A percentile compares a stretch with the other conserved stretches of the same genome.
These are phyloP conservation scores for Micrastur ruficollis DNA, from an alignment of 2,797 vertebrate species.

Conservation along the genomic window DNA sequence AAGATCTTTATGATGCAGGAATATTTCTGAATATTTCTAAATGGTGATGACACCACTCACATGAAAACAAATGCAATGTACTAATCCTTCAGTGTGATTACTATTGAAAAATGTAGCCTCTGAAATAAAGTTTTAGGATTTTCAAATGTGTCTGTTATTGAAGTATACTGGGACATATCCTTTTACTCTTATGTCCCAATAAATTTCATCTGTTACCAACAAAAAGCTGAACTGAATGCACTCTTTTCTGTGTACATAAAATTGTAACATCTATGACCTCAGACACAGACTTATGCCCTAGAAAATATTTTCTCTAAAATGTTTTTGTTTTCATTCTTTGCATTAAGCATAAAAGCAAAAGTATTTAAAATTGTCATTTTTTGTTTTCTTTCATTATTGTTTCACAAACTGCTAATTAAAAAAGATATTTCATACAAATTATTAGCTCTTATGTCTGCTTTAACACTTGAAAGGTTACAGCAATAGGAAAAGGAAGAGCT, in stretches of 20 bases:
- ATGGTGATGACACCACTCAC: not conserved
- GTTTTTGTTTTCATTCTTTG: not conserved
- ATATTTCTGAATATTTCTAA: not conserved
- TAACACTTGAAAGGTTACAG: conserved; percentile 77
- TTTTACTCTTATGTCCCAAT: not conserved
- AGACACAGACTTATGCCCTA: not conserved
- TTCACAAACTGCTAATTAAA: conserved; percentile 71
- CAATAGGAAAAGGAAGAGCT: conserved; percentile 57
- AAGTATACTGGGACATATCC: not conserved
- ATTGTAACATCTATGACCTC: not conserved
- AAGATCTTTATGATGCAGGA: not conserved
- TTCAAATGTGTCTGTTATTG: not conserved
- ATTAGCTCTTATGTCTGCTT: conserved; percentile 72
- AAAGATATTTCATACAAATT: conserved; percentile 68
- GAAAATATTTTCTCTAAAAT: conserved; percentile 8
- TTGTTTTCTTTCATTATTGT: conserved; percentile 60
- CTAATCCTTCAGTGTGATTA: not conserved
- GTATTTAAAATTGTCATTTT: conserved; percentile 21
- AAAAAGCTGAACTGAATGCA: not conserved
- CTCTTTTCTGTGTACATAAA: not conserved
- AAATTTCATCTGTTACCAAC: not conserved
- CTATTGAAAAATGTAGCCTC: conserved; percentile 1
- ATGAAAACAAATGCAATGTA: not conserved
- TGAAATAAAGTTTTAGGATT: not conserved
- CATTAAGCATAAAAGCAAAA: conserved; percentile 19